Percentiles rank a stretch among this genome's conserved stretches.
phyloP scores from a whole-genome alignment of 2,888 invertebrate species.

The Aplocera efformata region DNA sequence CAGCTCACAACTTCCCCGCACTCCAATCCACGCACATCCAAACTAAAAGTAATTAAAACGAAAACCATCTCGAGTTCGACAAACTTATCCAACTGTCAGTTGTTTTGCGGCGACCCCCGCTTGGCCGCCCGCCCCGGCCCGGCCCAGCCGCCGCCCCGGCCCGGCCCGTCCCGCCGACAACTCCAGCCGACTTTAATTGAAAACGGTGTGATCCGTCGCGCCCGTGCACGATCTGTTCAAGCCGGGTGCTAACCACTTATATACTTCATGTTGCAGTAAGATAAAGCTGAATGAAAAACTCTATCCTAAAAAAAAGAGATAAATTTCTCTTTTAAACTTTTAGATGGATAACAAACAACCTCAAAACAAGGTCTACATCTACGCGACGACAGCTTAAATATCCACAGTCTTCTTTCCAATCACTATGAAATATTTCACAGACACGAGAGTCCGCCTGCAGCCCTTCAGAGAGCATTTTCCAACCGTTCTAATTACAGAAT shows the following conservation, averaged over 20 bases:
- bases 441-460: too few species aligned
- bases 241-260: background rate
- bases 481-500: conserved; percentile 46
- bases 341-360: too few species aligned
- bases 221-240: conserved; percentile 10
- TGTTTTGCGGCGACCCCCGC: conserved; percentile 29
- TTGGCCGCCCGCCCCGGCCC: background rate
- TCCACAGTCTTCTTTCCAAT: too few species aligned
- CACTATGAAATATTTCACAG: too few species aligned
- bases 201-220: conserved; percentile 34
- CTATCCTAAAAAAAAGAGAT: too few species aligned
- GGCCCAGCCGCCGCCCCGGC: conserved; percentile 3
- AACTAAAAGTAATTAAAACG: conserved; percentile 35
- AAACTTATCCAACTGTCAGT: conserved; percentile 36
- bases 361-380: too few species aligned
- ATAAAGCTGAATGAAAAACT: too few species aligned
- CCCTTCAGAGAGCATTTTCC: conserved; percentile 11
- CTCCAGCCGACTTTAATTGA: conserved; percentile 34
- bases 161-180: conserved; percentile 7
- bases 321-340: too few species aligned
- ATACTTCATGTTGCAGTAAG: too few species aligned
- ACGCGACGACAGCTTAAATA: too few species aligned
- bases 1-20: conserved; percentile 10
- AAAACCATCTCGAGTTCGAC: conserved; percentile 28
- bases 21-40: conserved; percentile 22